Evolutionary conservation across 2,797 vertebrate species (phyloP).

Genomic region (Paratrypauchen microcephalus): DNA sequence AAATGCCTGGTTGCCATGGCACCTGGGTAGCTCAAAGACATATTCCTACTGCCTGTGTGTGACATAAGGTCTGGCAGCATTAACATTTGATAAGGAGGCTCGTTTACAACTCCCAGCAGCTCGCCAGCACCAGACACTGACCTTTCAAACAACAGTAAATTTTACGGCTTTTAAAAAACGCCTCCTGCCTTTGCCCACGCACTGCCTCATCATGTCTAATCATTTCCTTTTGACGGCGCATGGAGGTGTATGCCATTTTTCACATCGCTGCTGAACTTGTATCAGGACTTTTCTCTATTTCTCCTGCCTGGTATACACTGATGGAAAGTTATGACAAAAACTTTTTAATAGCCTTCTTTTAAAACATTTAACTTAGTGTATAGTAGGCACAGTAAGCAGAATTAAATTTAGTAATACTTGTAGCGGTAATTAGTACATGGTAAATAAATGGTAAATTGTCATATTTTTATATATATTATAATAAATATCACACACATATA

Average conservation of each 20-base stretch:
- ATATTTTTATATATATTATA: no score
- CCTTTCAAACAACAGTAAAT: slow-evolving; percentile 83
- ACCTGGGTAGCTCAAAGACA: slow-evolving; percentile 80
- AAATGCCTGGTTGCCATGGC: slow-evolving; percentile 81
- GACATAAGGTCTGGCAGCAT: slow-evolving; percentile 78
- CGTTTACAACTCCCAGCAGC: slow-evolving; percentile 83
- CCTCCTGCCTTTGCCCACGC: slow-evolving; percentile 61
- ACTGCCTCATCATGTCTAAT: slow-evolving; percentile 68
- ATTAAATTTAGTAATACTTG: no score
- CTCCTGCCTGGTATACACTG: slow-evolving; percentile 39
- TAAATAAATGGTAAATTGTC: no score
- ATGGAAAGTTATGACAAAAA: neutral
- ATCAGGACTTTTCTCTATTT: slow-evolving; percentile 20
- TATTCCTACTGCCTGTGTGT: slow-evolving; percentile 65
- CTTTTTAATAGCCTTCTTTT: neutral
- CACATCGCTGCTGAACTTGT: slow-evolving; percentile 29
- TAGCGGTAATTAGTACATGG: no score
- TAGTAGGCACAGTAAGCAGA: no score
- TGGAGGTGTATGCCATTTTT: slow-evolving; percentile 38
- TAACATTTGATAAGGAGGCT: slow-evolving; percentile 86
- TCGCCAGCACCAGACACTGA: slow-evolving; percentile 79
- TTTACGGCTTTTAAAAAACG: slow-evolving; percentile 79
- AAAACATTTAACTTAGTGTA: no score
- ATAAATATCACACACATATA: no score
- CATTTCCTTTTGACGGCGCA: slow-evolving; percentile 67